phyloP scores from a whole-genome alignment of 2,888 invertebrate species.

The Carabus problematicus region DNA sequence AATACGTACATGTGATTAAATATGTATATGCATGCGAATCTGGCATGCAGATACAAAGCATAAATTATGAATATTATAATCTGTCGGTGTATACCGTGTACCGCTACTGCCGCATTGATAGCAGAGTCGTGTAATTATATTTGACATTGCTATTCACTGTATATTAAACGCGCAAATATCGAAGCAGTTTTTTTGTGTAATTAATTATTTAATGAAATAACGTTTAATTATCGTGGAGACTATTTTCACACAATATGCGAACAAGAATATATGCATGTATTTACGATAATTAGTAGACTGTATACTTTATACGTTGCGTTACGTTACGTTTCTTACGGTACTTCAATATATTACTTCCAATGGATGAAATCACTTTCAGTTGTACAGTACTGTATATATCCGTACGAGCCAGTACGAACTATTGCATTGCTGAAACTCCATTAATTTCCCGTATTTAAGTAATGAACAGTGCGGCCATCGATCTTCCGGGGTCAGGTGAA shows the following conservation, averaged over 20 bases:
- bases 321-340: no score
- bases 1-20: constrained; percentile 40
- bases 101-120: constrained; percentile 9
- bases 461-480: constrained; percentile 34
- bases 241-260: no score
- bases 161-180: constrained; percentile 27
- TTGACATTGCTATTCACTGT: constrained; percentile 33
- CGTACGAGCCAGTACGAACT: no score
- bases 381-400: no score
- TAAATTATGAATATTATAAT: constrained; percentile 40
- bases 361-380: constrained; percentile 21
- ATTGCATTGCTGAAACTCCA: constrained; percentile 10
- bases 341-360: background rate
- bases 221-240: no score
- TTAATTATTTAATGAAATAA: no score
- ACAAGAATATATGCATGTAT: background rate
- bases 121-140: constrained; percentile 30
- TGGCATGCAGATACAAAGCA: constrained; percentile 38
- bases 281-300: no score
- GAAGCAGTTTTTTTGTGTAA: no score
- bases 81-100: constrained; percentile 12
- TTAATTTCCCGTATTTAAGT: constrained; percentile 40
- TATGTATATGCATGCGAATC: constrained; percentile 40
- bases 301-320: no score
- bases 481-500: constrained; percentile 38